Percentiles rank a stretch among this genome's conserved stretches.
These are phyloP conservation scores for Lasioglossum albipes DNA, from an alignment of 1,140 invertebrate species.

Conservation along the genomic window DNA sequence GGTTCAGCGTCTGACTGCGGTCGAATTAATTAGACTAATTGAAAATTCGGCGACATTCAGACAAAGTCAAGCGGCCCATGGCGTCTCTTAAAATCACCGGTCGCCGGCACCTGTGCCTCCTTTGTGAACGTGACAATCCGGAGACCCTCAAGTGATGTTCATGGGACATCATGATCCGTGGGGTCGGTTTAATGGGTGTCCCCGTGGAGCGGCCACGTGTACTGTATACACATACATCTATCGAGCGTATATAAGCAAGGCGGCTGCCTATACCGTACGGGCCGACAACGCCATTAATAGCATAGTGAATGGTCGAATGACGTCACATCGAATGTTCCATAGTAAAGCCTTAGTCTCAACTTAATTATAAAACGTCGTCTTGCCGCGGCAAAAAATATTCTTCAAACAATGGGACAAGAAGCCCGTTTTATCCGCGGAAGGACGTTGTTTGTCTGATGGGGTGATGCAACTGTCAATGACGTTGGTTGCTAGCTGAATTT, in stretches of 20 bases:
- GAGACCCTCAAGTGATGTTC: conserved; percentile 46
- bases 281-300: conserved; percentile 44
- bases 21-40: no score
- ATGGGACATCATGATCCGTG: conserved; percentile 50
- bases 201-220: conserved; percentile 45
- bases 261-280: conserved; percentile 27
- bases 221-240: conserved; percentile 29
- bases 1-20: no score
- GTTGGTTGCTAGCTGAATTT: not conserved
- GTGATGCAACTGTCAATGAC: not conserved
- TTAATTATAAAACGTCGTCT: conserved; percentile 25
- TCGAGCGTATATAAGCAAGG: conserved; percentile 12
- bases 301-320: conserved; percentile 32
- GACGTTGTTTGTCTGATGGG: not conserved
- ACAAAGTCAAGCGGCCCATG: not conserved
- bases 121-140: conserved; percentile 39
- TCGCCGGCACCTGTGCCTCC: conserved; percentile 31
- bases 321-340: conserved; percentile 28
- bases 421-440: not conserved
- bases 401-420: not conserved
- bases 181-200: conserved; percentile 53
- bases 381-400: not conserved
- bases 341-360: not conserved
- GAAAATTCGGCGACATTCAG: no score
- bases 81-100: conserved; percentile 12